A percentile compares a stretch with the other conserved stretches of the same genome.
These are phyloP conservation scores for Drosophila tripunctata DNA, from an alignment of 2,888 invertebrate species.

Conservation along the genomic window DNA sequence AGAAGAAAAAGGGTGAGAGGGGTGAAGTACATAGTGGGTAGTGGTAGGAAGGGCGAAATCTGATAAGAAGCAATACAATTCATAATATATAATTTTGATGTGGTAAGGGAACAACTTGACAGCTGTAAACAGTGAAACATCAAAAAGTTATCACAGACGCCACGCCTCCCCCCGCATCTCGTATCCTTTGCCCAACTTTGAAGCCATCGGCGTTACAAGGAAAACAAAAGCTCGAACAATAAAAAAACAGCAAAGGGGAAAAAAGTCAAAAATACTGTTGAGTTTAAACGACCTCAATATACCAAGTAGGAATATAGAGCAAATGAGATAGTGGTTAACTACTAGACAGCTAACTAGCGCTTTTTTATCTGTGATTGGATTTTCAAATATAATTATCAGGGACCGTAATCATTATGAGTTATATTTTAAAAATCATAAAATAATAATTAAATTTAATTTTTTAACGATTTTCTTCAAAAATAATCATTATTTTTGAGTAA, in stretches of 20 bases:
- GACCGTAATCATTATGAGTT: no score
- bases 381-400: no score
- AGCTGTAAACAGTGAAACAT: conserved; percentile 77
- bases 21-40: not conserved
- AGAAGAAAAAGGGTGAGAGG: conserved; percentile 9
- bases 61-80: conserved; percentile 53
- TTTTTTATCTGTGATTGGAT: no score
- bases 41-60: not conserved
- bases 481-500: no score
- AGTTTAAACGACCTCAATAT: no score
- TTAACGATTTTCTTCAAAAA: no score
- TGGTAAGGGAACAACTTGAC: conserved; percentile 67
- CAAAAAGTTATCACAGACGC: conserved; percentile 73
- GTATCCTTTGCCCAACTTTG: conserved; percentile 35
- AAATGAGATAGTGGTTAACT: no score
- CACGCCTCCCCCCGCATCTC: conserved; percentile 11
- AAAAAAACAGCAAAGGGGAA: conserved; percentile 16
- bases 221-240: conserved; percentile 59
- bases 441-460: no score
- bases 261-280: not conserved
- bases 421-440: no score
- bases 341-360: no score
- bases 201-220: conserved; percentile 48
- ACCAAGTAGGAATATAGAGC: no score
- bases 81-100: conserved; percentile 73